A percentile compares a stretch with the other conserved stretches of the same genome.
These are phyloP conservation scores for Smutsia temminckii DNA, from an alignment of 2,797 vertebrate genomes.

Conservation along the genomic window DNA sequence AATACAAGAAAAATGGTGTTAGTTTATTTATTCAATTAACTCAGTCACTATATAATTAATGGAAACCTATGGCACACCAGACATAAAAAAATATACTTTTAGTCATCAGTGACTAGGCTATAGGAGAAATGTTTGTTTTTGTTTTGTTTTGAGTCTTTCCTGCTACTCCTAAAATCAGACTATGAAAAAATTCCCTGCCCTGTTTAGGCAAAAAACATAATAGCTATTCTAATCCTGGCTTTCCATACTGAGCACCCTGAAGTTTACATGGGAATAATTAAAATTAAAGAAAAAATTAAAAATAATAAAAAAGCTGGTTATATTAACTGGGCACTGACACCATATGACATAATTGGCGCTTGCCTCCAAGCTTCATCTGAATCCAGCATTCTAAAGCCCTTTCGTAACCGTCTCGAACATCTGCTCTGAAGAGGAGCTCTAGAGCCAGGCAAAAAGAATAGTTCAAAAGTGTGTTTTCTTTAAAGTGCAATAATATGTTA, in stretches of 20 bases:
- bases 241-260: conserved; percentile 29
- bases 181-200: neutral
- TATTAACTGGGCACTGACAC: conserved; percentile 51
- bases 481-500: conserved; percentile 66
- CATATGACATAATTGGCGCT: conserved; percentile 57
- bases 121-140: neutral
- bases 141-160: conserved; percentile 1
- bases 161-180: conserved; percentile 27
- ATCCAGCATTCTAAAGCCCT: conserved; percentile 61
- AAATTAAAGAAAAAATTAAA: conserved; percentile 52
- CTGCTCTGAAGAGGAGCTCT: conserved; percentile 38
- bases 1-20: neutral
- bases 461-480: conserved; percentile 58
- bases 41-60: neutral
- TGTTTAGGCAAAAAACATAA: conserved; percentile 17
- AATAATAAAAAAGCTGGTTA: conserved; percentile 62
- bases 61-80: neutral
- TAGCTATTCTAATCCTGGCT: neutral
- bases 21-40: neutral
- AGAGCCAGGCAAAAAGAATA: conserved; percentile 38
- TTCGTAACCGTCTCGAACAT: conserved; percentile 66
- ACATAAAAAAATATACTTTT: neutral
- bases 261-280: conserved; percentile 60
- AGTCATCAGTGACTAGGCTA: neutral
- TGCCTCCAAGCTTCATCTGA: conserved; percentile 35